These are phyloP conservation scores for Microcebus lehilahytsara DNA, from an alignment of 2,113 vertebrate genomes.

Conservation along the genomic window DNA sequence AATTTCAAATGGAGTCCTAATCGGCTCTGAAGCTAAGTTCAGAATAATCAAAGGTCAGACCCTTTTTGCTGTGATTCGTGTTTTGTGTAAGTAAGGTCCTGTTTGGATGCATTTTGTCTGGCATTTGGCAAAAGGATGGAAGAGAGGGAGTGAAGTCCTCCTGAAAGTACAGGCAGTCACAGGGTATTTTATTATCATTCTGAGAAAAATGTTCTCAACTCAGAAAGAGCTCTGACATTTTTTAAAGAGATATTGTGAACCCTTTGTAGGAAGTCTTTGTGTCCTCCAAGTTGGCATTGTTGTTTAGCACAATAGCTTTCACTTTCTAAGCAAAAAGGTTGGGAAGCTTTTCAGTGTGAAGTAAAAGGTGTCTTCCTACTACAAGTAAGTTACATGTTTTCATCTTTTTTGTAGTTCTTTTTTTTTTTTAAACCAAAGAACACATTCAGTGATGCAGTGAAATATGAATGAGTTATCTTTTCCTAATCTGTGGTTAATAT, in stretches of 20 bases:
- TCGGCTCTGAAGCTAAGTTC: conserved; percentile 34
- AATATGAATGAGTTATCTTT: conserved; percentile 22
- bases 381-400: conserved; percentile 64
- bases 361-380: conserved; percentile 60
- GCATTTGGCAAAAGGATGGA: conserved; percentile 46
- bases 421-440: conserved; percentile 26
- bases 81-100: conserved; percentile 2
- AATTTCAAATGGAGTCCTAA: conserved; percentile 7
- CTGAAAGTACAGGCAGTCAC: not conserved
- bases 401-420: not conserved
- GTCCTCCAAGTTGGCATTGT: conserved; percentile 40
- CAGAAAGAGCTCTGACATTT: conserved; percentile 57
- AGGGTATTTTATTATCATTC: conserved; percentile 33
- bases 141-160: not conserved
- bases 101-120: conserved; percentile 45
- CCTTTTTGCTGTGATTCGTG: not conserved
- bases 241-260: conserved; percentile 66
- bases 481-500: conserved; percentile 8
- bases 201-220: conserved; percentile 42
- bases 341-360: conserved; percentile 59
- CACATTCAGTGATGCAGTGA: conserved; percentile 29
- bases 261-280: conserved; percentile 54
- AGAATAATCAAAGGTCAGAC: conserved; percentile 32
- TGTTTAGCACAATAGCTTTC: conserved; percentile 70
- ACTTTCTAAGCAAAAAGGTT: conserved; percentile 55